Conservation (phyloP, 92 coral and sea anemone genomes). For the Epizoanthus ramosus region DNA sequence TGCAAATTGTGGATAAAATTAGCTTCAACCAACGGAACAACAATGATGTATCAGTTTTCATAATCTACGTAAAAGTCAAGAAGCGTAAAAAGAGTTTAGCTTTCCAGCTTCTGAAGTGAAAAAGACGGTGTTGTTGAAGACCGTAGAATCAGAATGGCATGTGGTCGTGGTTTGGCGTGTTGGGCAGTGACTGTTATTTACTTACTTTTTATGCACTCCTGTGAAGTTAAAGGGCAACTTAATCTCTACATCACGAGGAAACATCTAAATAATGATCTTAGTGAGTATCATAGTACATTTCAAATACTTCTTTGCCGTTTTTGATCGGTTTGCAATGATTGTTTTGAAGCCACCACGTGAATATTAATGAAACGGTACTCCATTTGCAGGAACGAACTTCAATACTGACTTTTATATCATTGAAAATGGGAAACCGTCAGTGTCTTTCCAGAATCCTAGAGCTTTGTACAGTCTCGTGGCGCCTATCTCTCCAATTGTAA, state of each 20-base stretch:
- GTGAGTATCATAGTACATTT: conserved; percentile 64
- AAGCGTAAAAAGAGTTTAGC: neutral
- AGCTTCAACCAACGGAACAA: conserved; percentile 1
- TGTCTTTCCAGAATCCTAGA: conserved; percentile 58
- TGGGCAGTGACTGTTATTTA: conserved; percentile 1
- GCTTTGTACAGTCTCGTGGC: conserved; percentile 78
- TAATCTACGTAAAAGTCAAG: conserved; percentile 31
- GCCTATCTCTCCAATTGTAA: conserved; percentile 64
- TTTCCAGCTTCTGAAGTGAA: neutral
- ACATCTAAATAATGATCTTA: conserved; percentile 66
- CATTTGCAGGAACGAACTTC: conserved; percentile 78
- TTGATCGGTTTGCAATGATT: conserved; percentile 42
- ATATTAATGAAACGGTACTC: conserved; percentile 12
- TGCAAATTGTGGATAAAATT: conserved; percentile 12
- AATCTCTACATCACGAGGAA: conserved; percentile 70
- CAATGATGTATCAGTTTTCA: conserved; percentile 15
- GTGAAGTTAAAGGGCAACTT: conserved; percentile 60
- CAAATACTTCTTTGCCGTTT: conserved; percentile 26
- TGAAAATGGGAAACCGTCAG: conserved; percentile 59
- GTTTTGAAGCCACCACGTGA: conserved; percentile 38
- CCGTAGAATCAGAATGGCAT: conserved; percentile 21
- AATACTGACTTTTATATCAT: conserved; percentile 65
- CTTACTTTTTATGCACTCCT: conserved; percentile 9
- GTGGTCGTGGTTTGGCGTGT: conserved; percentile 30
- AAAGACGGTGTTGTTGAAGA: conserved; percentile 25